A percentile compares a stretch with the other conserved stretches of the same genome.
Conservation (phyloP, 2,888 invertebrate species). For the Cyclophora punctaria region DNA sequence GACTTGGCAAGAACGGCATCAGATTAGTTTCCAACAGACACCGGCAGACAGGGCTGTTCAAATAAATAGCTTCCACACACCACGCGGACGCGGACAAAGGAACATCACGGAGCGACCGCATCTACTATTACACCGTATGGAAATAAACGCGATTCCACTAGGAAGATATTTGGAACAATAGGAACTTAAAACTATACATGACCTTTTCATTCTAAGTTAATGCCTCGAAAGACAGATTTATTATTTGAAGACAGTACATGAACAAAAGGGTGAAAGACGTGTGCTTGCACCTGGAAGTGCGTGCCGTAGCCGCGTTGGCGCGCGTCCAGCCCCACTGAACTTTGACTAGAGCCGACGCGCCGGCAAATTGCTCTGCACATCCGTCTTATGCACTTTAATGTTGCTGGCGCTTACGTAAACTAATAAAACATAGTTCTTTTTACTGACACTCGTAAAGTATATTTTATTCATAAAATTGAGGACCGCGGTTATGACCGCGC, state of each 20-base stretch:
- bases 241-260: not conserved
- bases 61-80: constrained; percentile 52
- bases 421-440: constrained; percentile 12
- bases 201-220: too few relatives aligned
- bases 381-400: constrained; percentile 28
- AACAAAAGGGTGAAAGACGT: constrained; percentile 34
- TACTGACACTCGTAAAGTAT: constrained; percentile 1
- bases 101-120: constrained; percentile 5
- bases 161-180: too few relatives aligned
- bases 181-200: too few relatives aligned
- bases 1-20: constrained; percentile 62
- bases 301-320: constrained; percentile 57
- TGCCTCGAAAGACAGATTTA: too few relatives aligned
- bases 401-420: constrained; percentile 9
- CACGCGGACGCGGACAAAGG: constrained; percentile 45
- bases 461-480: constrained; percentile 3
- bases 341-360: constrained; percentile 56
- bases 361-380: constrained; percentile 45
- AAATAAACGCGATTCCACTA: constrained; percentile 26
- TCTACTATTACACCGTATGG: not conserved
- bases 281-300: constrained; percentile 59
- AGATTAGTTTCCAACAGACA: constrained; percentile 58
- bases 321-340: constrained; percentile 68
- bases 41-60: constrained; percentile 33
- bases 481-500: not conserved